Conservation (phyloP, 2,113 vertebrate species). For the human (Homo sapiens) region DNA sequence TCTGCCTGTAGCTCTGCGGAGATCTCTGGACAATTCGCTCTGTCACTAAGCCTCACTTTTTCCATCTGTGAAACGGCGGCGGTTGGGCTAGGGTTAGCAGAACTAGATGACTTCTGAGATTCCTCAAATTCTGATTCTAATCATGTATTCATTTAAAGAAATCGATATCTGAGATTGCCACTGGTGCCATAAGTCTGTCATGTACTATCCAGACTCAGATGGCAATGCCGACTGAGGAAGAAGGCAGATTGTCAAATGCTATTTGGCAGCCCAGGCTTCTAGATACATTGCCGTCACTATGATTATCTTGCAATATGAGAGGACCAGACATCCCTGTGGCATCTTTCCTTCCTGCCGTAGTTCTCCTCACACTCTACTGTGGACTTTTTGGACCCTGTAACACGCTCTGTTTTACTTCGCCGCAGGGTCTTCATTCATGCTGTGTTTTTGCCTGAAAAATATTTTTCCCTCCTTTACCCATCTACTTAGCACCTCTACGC, state of each 20-base stretch:
- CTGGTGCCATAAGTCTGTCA: rapidly evolving
- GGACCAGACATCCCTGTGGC: background rate
- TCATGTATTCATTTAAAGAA: background rate
- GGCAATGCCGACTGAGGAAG: background rate
- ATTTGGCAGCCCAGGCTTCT: background rate
- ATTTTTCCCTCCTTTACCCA: background rate
- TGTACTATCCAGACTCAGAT: background rate
- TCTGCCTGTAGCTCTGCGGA: background rate
- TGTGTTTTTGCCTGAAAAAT: background rate
- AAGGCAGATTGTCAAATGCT: background rate
- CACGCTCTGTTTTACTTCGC: background rate
- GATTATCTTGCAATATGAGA: background rate
- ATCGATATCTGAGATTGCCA: background rate
- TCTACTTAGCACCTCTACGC: background rate
- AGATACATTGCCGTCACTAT: background rate
- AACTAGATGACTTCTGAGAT: background rate
- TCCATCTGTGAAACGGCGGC: background rate
- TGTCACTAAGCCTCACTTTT: background rate
- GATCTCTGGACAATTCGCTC: background rate
- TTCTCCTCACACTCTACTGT: rapidly evolving
- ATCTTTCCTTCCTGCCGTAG: background rate
- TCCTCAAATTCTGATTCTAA: background rate
- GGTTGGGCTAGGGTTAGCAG: background rate
- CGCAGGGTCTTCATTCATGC: background rate
- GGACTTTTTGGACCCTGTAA: rapidly evolving